phyloP scores from a whole-genome alignment of 2,888 invertebrate species.

The Dryadula phaetusa region DNA sequence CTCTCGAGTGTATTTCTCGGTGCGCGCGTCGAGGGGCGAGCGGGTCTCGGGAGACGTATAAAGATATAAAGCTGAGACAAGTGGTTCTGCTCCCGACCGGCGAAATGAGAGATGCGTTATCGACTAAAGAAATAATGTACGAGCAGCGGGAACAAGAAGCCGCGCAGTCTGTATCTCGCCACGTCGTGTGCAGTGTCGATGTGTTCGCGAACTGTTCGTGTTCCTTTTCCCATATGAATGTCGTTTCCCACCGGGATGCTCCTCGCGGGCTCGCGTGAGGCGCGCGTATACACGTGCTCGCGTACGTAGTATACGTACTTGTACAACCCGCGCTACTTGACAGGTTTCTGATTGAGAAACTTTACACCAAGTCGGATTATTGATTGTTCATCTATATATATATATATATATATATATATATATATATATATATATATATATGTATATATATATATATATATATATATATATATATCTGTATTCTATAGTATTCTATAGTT shows the following conservation, averaged over 20 bases:
- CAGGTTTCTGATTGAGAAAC: slow-evolving; percentile 40
- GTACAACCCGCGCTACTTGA: slow-evolving; percentile 28
- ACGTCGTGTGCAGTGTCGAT: slow-evolving; percentile 37
- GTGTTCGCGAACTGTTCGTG: slow-evolving; percentile 45
- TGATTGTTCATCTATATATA: slow-evolving; percentile 33
- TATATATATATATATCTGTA: no score
- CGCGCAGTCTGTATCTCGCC: slow-evolving; percentile 16
- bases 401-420: no score
- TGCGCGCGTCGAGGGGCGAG: slow-evolving; percentile 1
- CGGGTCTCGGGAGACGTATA: slow-evolving; percentile 26
- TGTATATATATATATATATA: no score
- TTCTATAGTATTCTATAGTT: no score
- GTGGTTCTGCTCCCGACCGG: slow-evolving; percentile 21
- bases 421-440: no score
- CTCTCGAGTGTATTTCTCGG: slow-evolving; percentile 26
- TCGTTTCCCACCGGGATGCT: slow-evolving; percentile 33
- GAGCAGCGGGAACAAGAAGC: slow-evolving; percentile 36
- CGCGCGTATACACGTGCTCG: background rate
- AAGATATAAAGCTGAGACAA: slow-evolving; percentile 22
- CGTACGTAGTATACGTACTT: background rate
- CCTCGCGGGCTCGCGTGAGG: slow-evolving; percentile 19
- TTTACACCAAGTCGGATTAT: slow-evolving; percentile 33
- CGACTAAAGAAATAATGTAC: slow-evolving; percentile 42
- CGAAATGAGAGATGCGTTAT: slow-evolving; percentile 36
- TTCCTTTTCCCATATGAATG: slow-evolving; percentile 46